phyloP scores from a whole-genome alignment of 2,113 vertebrate genomes.

The Amblyopsis rosae region DNA sequence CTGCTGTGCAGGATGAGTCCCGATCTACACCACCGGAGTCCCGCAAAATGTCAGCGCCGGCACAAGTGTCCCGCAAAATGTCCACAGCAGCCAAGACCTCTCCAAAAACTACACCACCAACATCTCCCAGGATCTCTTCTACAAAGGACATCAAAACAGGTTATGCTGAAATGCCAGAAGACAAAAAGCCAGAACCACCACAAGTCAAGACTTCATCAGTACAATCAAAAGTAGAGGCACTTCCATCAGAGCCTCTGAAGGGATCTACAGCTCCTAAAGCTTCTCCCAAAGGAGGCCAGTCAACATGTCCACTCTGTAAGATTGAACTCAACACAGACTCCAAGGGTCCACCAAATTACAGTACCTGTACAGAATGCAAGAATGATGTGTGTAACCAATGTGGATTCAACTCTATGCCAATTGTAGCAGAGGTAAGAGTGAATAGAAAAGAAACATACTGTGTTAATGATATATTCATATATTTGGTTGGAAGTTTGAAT shows the following conservation, averaged over 20 bases:
- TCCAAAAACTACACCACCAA: conserved; percentile 47
- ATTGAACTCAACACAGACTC: conserved; percentile 79
- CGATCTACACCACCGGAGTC: conserved; percentile 60
- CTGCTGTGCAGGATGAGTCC: conserved; percentile 71
- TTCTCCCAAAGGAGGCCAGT: conserved; percentile 30
- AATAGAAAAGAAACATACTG: neutral
- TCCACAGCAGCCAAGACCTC: conserved; percentile 37
- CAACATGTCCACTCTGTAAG: conserved; percentile 88
- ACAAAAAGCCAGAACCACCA: conserved; percentile 44
- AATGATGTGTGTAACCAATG: conserved; percentile 89
- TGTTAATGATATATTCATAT: too few species aligned
- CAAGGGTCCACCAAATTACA: conserved; percentile 86
- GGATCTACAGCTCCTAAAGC: conserved; percentile 1
- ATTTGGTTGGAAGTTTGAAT: too few species aligned
- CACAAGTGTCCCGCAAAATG: conserved; percentile 52
- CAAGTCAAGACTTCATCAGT: conserved; percentile 54
- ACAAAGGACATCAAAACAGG: conserved; percentile 43
- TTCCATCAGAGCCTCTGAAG: conserved; percentile 29
- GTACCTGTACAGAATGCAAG: conserved; percentile 90
- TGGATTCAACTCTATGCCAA: conserved; percentile 88
- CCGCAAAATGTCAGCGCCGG: conserved; percentile 72
- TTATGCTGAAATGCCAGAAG: conserved; percentile 41
- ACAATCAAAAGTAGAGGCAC: conserved; percentile 46
- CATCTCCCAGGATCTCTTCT: conserved; percentile 60
- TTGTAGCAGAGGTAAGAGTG: conserved; percentile 77